Evolutionary conservation across 2,797 vertebrate species (phyloP).

Genomic region (Cichlasoma orientale): DNA sequence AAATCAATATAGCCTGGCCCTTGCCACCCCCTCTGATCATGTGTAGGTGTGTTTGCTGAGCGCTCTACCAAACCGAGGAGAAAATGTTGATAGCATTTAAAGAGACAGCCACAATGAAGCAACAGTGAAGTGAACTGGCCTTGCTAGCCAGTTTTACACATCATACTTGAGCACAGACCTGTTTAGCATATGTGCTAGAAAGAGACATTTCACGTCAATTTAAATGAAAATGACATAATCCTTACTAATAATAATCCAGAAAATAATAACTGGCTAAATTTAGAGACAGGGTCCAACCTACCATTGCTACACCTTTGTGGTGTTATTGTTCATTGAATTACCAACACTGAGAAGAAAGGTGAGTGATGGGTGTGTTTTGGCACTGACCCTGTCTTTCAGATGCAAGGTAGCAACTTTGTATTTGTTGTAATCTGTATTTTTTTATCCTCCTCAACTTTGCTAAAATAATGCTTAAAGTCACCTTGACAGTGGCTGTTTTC

Average conservation of each 20-base stretch:
- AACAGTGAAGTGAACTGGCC: not conserved
- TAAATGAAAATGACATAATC: not conserved
- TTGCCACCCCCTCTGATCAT: slow-evolving; percentile 25
- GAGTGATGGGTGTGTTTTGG: too few relatives aligned
- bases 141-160: not conserved
- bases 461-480: not conserved
- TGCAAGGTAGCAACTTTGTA: not conserved
- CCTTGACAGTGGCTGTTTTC: rapidly evolving
- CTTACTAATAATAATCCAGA: not conserved
- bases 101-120: slow-evolving; percentile 2
- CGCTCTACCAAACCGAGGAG: slow-evolving; percentile 11
- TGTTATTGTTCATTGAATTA: not conserved
- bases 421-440: not conserved
- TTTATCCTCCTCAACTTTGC: not conserved
- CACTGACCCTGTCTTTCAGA: not conserved
- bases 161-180: not conserved
- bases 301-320: not conserved
- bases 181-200: not conserved
- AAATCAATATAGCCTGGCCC: slow-evolving; percentile 27
- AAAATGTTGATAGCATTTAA: slow-evolving; percentile 27
- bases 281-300: not conserved
- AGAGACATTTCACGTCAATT: not conserved
- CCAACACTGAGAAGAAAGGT: not conserved
- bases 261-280: not conserved
- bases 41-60: slow-evolving; percentile 44